phyloP scores from a whole-genome alignment of 2,797 vertebrate genomes.

The Linurgus olivaceus region DNA sequence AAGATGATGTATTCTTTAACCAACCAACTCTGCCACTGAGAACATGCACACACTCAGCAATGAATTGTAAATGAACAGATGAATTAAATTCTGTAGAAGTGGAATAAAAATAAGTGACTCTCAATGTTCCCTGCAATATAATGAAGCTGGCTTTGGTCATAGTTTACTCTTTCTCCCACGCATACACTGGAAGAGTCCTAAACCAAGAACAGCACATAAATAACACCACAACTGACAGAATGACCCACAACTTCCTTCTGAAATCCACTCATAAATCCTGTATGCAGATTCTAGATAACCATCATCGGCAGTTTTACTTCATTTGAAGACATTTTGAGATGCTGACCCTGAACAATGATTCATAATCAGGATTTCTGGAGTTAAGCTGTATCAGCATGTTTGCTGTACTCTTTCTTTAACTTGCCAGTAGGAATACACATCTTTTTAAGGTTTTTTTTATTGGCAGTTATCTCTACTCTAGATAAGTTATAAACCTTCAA shows the following conservation, averaged over 20 bases:
- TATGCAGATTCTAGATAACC: slow-evolving; percentile 14
- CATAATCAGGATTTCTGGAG: neutral
- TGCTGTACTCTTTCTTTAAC: neutral
- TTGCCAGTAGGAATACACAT: neutral
- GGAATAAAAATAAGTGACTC: neutral
- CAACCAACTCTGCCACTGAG: neutral
- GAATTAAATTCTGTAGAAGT: neutral
- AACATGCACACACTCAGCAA: neutral
- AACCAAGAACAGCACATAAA: slow-evolving; percentile 36
- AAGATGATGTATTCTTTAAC: neutral
- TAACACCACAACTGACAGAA: slow-evolving; percentile 42
- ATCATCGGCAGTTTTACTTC: neutral
- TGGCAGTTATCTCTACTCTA: neutral
- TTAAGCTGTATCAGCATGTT: neutral
- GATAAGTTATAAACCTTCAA: neutral
- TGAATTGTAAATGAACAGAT: neutral
- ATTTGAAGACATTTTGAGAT: neutral
- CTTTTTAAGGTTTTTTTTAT: neutral
- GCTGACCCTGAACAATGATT: neutral
- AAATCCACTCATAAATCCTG: slow-evolving; percentile 31
- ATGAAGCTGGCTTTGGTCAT: neutral
- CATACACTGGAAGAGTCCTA: neutral
- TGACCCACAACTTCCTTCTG: slow-evolving; percentile 38
- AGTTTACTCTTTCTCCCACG: slow-evolving; percentile 44
- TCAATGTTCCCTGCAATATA: neutral